A percentile compares a stretch with the other conserved stretches of the same genome.
These are phyloP conservation scores for Drosophila pseudotalamancana DNA, from an alignment of 2,888 invertebrate genomes.

Conservation along the genomic window DNA sequence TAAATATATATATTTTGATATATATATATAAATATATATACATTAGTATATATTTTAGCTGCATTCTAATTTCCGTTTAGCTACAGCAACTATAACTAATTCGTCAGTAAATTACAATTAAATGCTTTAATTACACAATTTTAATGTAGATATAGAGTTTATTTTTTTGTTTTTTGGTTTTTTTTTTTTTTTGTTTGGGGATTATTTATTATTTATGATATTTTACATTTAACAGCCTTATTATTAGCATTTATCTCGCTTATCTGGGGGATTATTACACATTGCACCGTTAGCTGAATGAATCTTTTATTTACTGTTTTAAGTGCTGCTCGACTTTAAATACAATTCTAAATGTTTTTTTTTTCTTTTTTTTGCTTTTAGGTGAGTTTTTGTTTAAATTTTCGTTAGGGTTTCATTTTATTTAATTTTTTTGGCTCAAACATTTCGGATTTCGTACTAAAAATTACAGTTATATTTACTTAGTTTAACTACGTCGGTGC, in stretches of 20 bases:
- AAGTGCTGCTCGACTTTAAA: constrained; percentile 51
- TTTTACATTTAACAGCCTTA: constrained; percentile 84
- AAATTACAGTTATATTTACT: constrained; percentile 55
- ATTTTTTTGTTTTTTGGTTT: constrained; percentile 5
- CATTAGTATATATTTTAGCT: constrained; percentile 3
- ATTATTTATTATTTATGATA: constrained; percentile 73
- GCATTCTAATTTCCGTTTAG: constrained; percentile 41
- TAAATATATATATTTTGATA: constrained; percentile 8
- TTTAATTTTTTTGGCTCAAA: constrained; percentile 49
- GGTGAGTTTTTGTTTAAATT: constrained; percentile 14
- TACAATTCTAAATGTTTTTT: constrained; percentile 33
- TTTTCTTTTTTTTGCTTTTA: constrained; percentile 5
- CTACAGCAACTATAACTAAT: constrained; percentile 74
- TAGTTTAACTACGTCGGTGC: constrained; percentile 67
- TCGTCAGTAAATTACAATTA: constrained; percentile 70
- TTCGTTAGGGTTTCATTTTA: constrained; percentile 55
- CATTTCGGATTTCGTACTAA: constrained; percentile 47
- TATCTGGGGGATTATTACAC: constrained; percentile 70
- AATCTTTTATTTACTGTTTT: constrained; percentile 37
- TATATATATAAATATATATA: constrained; percentile 4
- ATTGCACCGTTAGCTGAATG: constrained; percentile 45
- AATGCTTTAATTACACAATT: constrained; percentile 76
- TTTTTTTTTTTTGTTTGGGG: constrained; percentile 23
- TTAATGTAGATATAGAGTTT: constrained; percentile 42
- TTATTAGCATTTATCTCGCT: constrained; percentile 79